These are phyloP conservation scores for Iselma pallidipennis DNA, from an alignment of 2,888 invertebrate genomes.

Conservation along the genomic window DNA sequence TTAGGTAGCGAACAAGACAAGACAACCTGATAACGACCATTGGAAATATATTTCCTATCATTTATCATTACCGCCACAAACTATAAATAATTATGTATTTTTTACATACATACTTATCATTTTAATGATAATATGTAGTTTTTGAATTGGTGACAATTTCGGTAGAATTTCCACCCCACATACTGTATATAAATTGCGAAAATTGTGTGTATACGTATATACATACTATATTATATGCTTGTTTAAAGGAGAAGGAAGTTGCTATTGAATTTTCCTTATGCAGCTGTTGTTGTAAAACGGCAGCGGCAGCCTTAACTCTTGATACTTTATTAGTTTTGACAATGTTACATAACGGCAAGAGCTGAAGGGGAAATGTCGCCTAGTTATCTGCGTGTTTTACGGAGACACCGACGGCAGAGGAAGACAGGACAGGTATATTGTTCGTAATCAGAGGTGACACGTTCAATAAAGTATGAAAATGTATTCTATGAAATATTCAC, in stretches of 20 bases:
- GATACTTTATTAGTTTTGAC: conserved; percentile 38
- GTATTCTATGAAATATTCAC: conserved; percentile 60
- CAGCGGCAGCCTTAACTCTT: conserved; percentile 24
- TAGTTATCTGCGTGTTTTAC: conserved; percentile 41
- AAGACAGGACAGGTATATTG: conserved; percentile 54
- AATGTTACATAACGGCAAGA: conserved; percentile 15
- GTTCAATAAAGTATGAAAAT: conserved; percentile 60
- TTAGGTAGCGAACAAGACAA: not conserved
- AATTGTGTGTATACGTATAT: not conserved
- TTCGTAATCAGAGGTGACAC: conserved; percentile 59
- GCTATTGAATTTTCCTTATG: not conserved
- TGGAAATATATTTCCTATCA: not conserved
- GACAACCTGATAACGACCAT: not conserved
- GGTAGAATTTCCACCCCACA: not conserved
- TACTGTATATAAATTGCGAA: not conserved
- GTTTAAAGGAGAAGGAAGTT: not conserved
- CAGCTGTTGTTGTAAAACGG: not conserved
- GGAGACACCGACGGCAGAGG: conserved; percentile 33
- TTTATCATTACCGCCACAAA: not conserved
- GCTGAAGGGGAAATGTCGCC: conserved; percentile 32
- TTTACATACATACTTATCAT: not conserved
- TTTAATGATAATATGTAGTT: not conserved
- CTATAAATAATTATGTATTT: not conserved
- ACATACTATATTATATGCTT: too few species aligned
- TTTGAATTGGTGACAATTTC: too few species aligned